These are phyloP conservation scores for Spheniscus humboldti DNA, from an alignment of 2,797 vertebrate genomes.

Conservation along the genomic window DNA sequence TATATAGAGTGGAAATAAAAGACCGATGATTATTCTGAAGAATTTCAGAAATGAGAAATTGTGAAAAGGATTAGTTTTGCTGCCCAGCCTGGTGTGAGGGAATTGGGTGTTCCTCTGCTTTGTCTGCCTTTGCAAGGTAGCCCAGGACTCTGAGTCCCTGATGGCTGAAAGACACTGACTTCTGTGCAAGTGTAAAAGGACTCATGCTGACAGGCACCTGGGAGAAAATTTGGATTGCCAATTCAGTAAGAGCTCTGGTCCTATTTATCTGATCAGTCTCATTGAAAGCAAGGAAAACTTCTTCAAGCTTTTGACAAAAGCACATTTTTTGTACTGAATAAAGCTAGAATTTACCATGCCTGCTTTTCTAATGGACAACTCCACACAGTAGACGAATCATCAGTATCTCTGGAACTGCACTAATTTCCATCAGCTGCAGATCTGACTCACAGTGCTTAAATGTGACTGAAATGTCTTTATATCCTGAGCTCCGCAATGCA, in stretches of 20 bases:
- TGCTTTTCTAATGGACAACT: neutral
- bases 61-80: neutral
- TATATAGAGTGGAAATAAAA: neutral
- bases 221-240: neutral
- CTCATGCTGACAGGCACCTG: neutral
- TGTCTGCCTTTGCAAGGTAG: neutral
- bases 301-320: neutral
- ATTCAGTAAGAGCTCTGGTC: neutral
- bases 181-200: neutral
- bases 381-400: neutral
- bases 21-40: neutral
- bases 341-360: neutral
- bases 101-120: neutral
- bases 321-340: neutral
- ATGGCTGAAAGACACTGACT: neutral
- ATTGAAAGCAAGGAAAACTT: neutral
- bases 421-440: conserved; percentile 1
- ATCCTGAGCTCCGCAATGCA: neutral
- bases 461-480: neutral
- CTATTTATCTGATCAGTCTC: neutral
- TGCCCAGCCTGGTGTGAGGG: neutral
- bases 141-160: neutral
- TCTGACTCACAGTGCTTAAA: neutral
- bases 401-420: neutral
- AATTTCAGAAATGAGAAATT: neutral